Percentiles rank a stretch among this genome's conserved stretches.
phyloP scores from a whole-genome alignment of 2,888 invertebrate genomes.

The Heliconius erato region DNA sequence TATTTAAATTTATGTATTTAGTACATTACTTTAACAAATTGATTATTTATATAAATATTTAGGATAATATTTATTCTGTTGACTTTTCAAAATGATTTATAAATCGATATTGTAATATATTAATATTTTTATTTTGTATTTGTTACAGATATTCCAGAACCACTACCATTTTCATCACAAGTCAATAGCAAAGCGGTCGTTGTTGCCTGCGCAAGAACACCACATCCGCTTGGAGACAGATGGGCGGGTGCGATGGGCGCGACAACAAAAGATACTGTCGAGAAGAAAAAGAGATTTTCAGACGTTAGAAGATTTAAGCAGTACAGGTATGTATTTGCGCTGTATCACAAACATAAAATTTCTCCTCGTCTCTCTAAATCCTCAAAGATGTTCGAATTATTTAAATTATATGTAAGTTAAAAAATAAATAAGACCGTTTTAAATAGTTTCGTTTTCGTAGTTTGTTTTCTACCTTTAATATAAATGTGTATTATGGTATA shows the following conservation, averaged over 20 bases:
- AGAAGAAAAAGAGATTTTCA: slow-evolving; percentile 93
- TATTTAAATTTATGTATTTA: not conserved
- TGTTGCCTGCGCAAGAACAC: slow-evolving; percentile 89
- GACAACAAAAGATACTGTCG: slow-evolving; percentile 92
- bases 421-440: not conserved
- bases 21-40: not conserved
- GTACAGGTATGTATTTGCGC: slow-evolving; percentile 62
- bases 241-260: slow-evolving; percentile 92
- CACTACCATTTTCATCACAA: slow-evolving; percentile 95
- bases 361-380: not conserved
- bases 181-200: slow-evolving; percentile 91
- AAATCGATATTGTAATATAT: not conserved
- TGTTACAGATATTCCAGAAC: slow-evolving; percentile 92
- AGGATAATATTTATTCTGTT: not conserved
- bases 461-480: not conserved
- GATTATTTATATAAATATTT: not conserved
- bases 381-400: not conserved
- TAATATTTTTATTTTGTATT: slow-evolving; percentile 42
- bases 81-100: too few relatives aligned
- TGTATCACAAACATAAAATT: too few relatives aligned
- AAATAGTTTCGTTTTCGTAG: not conserved
- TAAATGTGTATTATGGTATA: not conserved
- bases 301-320: slow-evolving; percentile 63
- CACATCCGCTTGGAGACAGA: slow-evolving; percentile 90
- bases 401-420: not conserved